Base-by-base conservation (phyloP, 2,888 invertebrate genomes). In the Cryptops parisi region DNA sequence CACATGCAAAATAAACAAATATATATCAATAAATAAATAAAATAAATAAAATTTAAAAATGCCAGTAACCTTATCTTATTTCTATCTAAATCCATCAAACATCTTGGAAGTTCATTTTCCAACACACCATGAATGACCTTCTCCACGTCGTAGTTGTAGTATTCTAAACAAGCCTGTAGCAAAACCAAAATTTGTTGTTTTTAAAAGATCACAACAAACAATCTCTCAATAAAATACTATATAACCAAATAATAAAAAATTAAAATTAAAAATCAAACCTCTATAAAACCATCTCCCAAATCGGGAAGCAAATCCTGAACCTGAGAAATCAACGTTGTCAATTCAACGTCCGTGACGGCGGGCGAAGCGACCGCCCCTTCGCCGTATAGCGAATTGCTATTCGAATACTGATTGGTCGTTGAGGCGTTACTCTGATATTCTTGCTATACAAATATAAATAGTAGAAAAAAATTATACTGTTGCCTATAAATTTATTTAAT, bases 111-210 rank as follows among this genome's bases (percentile, higher is more conserved):
- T 57, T 75, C 78, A 60, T 80, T 79, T 68, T 91, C 91, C 47
- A 94, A 69, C 55, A 93, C 73, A 46, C 84, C 84, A 65, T 87
- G 81, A 55, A 94, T 82, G 2, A 88, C 87, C 60, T 78, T 75
- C 59, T 82, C 83, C 1, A 80, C 74, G 60, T 82, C 77, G 67
- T 79, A 82, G 21, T 82, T 78, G 63, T 84, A 88, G 63, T 83
- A 77, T 61, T 82, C 75, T 52, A 93, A 71, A 61, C 89, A 82
- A 64, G 77, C 76, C 68, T 87, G 69, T 27, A 81, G 75, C 57
- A 78, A 78, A 63, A 55, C 38, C 12, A 33, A 33, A 33, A 12
- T 12, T 33, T 33, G 12, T 12, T 9, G 12, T 33, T 33, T 33
- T 33, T 33, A 33, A 33, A 33, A n/a, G n/a, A n/a, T n/a, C n/a